Base-by-base conservation (phyloP, 2,113 vertebrate genomes). In the Psammodynastes pulverulentus region DNA sequence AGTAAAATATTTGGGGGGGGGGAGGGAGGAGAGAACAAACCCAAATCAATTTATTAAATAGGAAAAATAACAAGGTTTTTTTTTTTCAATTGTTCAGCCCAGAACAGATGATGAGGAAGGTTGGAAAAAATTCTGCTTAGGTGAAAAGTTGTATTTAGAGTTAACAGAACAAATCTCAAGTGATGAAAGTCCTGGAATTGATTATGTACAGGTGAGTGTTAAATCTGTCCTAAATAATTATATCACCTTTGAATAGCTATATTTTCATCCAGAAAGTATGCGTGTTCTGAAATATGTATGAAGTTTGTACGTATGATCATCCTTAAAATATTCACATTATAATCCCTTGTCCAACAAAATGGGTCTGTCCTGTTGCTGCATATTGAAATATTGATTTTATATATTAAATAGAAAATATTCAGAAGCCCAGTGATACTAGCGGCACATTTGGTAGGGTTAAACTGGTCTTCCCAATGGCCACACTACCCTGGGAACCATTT, bases 71-170 rank as follows among this genome's bases (percentile, higher is more conserved):
- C 86, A 3, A 45, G 93, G 93, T 93, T 93, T 93, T 93, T 89
- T 94, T 94, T 49, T 94, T 92, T 92, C 88, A 51, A 6, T 91
- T 94, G 90, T 95, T 94, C 90, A 99, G 99, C 99, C 99, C 85
- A 98, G 97, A 88, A 92, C 96, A 62, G 98, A 98, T 1, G 98
- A 99, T 97, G 99, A 99, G 92, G 98, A 99, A 95, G 98, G 98
- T 86, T 99, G 99, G 99, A 99, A 97, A 96, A 98, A 97, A 94
- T 99, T 99, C 95, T 99, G 99, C 97, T 96, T 99, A 29, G 99
- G 99, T 92, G 98, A 98, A 97, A 98, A 93, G 53, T 24, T 98
- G 92, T 98, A 97, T 95, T 97, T 95, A 89, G 98, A 97, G 85
- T 87, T 93, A 45, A 93, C 97, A 29, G 72, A 96, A 84, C 91